phyloP scores from a whole-genome alignment of 2,113 vertebrate genomes.

The Oncorhynchus clarkii region DNA sequence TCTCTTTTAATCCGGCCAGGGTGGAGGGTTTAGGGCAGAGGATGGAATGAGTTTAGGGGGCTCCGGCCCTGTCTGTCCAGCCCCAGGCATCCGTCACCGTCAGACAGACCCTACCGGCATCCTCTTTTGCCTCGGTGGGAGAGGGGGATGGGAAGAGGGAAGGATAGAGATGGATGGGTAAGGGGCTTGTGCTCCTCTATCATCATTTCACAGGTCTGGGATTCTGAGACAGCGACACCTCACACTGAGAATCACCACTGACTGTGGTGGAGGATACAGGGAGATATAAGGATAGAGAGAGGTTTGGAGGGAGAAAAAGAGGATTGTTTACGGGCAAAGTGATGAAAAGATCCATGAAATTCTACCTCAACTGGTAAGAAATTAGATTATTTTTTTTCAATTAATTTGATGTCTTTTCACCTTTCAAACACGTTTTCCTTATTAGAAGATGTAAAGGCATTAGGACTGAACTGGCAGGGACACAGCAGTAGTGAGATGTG shows the following conservation, averaged over 20 bases:
- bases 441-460: too few relatives aligned
- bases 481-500: too few relatives aligned
- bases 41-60: constrained; percentile 50
- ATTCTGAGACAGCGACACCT: constrained; percentile 52
- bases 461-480: too few relatives aligned
- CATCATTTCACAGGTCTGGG: constrained; percentile 71
- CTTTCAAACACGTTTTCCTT: too few relatives aligned
- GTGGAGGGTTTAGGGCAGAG: constrained; percentile 23
- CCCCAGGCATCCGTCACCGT: constrained; percentile 63
- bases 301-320: background rate
- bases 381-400: too few relatives aligned
- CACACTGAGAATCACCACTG: constrained; percentile 56
- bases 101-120: constrained; percentile 56
- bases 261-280: constrained; percentile 43
- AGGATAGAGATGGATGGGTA: constrained; percentile 73
- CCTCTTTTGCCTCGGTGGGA: constrained; percentile 43
- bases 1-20: constrained; percentile 38
- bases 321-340: constrained; percentile 29
- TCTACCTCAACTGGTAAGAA: constrained; percentile 1
- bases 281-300: background rate
- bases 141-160: constrained; percentile 30
- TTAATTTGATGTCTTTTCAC: too few relatives aligned
- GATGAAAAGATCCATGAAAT: constrained; percentile 34
- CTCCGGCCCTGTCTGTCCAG: constrained; percentile 34
- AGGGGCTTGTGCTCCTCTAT: constrained; percentile 65